Evolutionary conservation across 1,140 invertebrate genomes (phyloP), one percentile per base, ranked within the genome.

Genomic region (Latrodectus geometricus): DNA sequence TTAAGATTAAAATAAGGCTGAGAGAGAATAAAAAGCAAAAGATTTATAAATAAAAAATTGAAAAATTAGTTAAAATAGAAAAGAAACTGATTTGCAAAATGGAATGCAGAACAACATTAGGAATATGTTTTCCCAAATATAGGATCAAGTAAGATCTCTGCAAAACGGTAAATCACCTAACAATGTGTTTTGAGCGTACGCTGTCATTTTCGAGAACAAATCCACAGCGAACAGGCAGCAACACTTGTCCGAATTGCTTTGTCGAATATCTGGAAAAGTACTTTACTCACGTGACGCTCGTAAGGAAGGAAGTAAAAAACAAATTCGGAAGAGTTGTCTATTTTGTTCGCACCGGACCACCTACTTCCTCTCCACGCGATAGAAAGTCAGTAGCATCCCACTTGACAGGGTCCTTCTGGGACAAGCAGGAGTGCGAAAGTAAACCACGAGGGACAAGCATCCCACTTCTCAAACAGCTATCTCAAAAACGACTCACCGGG

Each of bases 391-490:
- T 61, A 15, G 23, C 70, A 9, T 74, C 21, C 66, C 70, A 79
- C 80, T 82, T 82, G 80, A 82, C 80, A 82, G 80, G 23, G 68
- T 74, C 70, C 80, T 82, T 73, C 70, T 35, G 80, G 70, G 80
- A 82, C 80, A 73, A 65, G 73, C 73, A 82, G 69, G 52, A 73
- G 80, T 72, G 70, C 69, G 80, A 74, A 82, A 52, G 80, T 17
- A 82, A 82, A 69, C 49, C 80, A 49, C 70, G 12, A 35, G 80
- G 80, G 80, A 82, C 80, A 48, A 21, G 21, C 80, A 48, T 56
- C 80, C 69, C 35, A 80, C 56, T 70, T 80, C 77, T 65, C 80
- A 82, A 82, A 82, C 80, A 82, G 73, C 80, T 82, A 50, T 82
- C 80, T 82, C 70, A 72, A 74, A 74, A 82, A 74, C 80, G 23